phyloP scores from a whole-genome alignment of 2,113 vertebrate genomes.

The Rhinoderma darwinii region DNA sequence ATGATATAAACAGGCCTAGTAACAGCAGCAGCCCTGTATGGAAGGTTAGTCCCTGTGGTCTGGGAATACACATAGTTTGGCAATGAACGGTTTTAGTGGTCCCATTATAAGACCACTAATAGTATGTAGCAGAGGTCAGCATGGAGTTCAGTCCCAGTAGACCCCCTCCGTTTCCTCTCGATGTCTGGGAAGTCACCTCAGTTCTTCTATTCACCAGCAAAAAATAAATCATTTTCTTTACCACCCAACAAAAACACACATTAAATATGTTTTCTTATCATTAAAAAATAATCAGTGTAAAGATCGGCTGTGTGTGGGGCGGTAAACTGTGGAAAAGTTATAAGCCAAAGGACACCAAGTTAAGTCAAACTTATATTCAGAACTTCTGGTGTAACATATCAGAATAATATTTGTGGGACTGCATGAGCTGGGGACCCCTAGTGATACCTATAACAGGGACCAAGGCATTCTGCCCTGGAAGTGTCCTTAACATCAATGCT shows the following conservation, averaged over 20 bases:
- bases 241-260: conserved; percentile 34
- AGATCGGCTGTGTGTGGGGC: neutral
- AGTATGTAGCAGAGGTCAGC: neutral
- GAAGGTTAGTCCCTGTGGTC: conserved; percentile 16
- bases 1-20: neutral
- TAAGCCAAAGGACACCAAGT: neutral
- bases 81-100: conserved; percentile 1
- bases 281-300: conserved; percentile 3
- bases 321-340: neutral
- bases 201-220: neutral
- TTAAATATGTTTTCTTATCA: conserved; percentile 5
- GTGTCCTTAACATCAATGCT: neutral
- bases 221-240: conserved; percentile 4
- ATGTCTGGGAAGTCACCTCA: conserved; percentile 44
- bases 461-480: neutral
- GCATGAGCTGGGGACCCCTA: too few species aligned
- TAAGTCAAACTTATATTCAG: too few species aligned
- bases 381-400: neutral
- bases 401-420: neutral
- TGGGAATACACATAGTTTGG: conserved; percentile 20
- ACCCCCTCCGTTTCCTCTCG: conserved; percentile 9
- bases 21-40: neutral
- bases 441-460: neutral
- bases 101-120: conserved; percentile 34
- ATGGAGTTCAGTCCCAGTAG: neutral